A percentile compares a stretch with the other conserved stretches of the same genome.
These are phyloP conservation scores for Carabus problematicus DNA, from an alignment of 2,888 invertebrate species.

Conservation along the genomic window DNA sequence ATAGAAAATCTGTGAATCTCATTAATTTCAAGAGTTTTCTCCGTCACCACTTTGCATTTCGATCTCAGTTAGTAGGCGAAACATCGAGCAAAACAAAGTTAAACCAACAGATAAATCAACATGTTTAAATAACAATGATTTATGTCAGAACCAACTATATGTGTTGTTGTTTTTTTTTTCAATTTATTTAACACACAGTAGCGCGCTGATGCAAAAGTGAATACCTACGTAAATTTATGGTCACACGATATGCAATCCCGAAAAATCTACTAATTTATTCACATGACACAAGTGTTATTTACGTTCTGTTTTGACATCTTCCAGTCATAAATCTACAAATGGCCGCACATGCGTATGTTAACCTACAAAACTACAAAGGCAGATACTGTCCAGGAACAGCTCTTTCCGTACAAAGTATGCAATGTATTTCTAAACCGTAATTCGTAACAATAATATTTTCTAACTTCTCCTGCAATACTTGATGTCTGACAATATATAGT, in stretches of 20 bases:
- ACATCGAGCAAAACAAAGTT: no score
- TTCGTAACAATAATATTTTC: no score
- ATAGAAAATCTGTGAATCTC: no score
- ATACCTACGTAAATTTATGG: conserved; percentile 25
- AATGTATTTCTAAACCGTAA: no score
- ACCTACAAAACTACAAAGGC: not conserved
- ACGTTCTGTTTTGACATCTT: conserved; percentile 22
- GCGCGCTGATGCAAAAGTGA: conserved; percentile 19
- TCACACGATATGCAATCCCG: conserved; percentile 14
- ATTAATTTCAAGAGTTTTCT: no score
- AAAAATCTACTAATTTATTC: conserved; percentile 26
- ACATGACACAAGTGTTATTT: conserved; percentile 28
- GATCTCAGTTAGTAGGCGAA: no score
- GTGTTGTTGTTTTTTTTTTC: not conserved
- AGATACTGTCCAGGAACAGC: no score
- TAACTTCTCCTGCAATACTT: no score
- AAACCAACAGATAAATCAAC: no score
- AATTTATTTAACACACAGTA: conserved; percentile 8
- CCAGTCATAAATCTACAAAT: conserved; percentile 1
- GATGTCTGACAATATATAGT: no score
- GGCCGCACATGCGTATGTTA: not conserved
- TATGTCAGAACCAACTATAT: not conserved
- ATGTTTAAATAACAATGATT: conserved; percentile 5
- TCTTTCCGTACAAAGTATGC: no score
- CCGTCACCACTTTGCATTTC: no score